Evolutionary conservation across 2,797 vertebrate genomes (phyloP).

Genomic region (Coendou prehensilis): DNA sequence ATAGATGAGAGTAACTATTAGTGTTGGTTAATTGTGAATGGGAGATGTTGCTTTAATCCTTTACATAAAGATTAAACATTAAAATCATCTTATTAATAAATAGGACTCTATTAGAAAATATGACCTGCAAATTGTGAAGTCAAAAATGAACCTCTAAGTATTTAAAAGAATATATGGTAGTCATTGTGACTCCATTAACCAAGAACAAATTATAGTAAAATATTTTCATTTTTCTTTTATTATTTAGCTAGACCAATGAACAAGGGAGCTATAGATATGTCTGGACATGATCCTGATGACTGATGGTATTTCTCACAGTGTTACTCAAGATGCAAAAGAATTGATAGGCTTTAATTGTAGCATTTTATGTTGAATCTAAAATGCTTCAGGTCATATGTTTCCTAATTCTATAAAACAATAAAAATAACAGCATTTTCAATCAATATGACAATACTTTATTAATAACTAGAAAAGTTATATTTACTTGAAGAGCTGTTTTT

Average conservation of each 20-base stretch:
- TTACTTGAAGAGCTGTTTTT: background rate
- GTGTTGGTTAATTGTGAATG: background rate
- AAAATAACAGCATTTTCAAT: background rate
- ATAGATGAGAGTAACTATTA: background rate
- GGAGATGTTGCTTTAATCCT: background rate
- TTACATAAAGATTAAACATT: background rate
- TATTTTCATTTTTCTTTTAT: background rate
- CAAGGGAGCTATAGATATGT: too few relatives aligned
- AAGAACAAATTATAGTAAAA: background rate
- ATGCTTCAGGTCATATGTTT: constrained; percentile 16
- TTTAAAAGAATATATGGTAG: background rate
- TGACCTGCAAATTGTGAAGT: background rate
- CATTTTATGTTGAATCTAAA: background rate
- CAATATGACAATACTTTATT: background rate
- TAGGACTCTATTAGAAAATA: background rate
- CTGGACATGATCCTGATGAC: background rate
- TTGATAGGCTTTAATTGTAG: background rate
- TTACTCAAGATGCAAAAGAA: background rate
- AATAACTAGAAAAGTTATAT: background rate
- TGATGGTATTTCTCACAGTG: background rate
- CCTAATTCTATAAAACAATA: background rate
- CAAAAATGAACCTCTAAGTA: background rate
- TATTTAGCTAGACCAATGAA: background rate
- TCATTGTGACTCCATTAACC: background rate
- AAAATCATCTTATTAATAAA: background rate